Evolutionary conservation across 1,140 invertebrate genomes (phyloP), one percentile per base, ranked within the genome.

Genomic region (Papilio helenus): DNA sequence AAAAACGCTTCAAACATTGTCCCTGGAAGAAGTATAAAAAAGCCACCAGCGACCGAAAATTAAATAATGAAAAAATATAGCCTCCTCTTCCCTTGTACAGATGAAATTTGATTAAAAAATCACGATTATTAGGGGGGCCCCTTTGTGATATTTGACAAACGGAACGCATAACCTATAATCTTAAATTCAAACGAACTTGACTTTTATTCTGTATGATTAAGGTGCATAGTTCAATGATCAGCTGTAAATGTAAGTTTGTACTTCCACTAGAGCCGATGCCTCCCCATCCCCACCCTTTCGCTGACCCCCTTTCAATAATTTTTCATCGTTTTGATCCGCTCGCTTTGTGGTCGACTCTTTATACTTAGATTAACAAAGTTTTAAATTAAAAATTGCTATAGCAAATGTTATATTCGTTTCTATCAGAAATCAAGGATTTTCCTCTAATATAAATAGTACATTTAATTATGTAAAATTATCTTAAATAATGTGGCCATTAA

Each of bases 61-160:
- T 94, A 94, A 93, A 94, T 94, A 94, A 94, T 94, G 92, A 93
- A 94, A 94, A 94, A 94, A 93, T 94, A 93, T 92, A 92, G 91
- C 89, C 90, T 80, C 88, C 91, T 91, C 90, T 90, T 92, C 91
- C 88, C 90, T 91, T 90, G 88, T 91, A 89, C 91, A 90, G 91
- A 92, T 91, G 91, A 94, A 93, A 94, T 93, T 94, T 94, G 92
- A 93, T 93, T 94, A 93, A 94, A 93, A 94, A 94, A 94, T 94
- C 93, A 94, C 93, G 92, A 94, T 94, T 93, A 94, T 94, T 94
- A 92, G 92, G 81, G 80, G 80, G 86, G 87, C 88, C 90, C 92
- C 89, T 86, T 88, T 88, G 83, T 86, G 87, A 84, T 88, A 88
- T 87, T 84, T 79, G 78, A 85, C 84, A 88, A 78, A 83, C 29